A percentile compares a stretch with the other conserved stretches of the same genome.
These are phyloP conservation scores for Eupithecia insigniata DNA, from an alignment of 2,888 invertebrate species.

Conservation along the genomic window DNA sequence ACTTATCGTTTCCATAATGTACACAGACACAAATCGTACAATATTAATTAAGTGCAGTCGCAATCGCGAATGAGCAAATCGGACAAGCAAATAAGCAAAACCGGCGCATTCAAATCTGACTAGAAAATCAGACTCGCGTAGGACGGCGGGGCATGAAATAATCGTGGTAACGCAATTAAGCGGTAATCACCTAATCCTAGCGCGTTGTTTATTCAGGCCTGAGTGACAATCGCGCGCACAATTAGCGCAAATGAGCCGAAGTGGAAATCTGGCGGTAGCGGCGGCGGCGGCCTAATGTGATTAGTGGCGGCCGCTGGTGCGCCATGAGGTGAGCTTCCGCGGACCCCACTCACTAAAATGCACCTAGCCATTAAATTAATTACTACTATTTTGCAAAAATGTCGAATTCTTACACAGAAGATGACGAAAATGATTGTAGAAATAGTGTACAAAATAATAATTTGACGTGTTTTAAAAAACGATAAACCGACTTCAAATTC, in stretches of 20 bases:
- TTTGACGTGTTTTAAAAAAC: too few species aligned
- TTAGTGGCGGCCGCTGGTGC: conserved; percentile 73
- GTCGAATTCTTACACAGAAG: not conserved
- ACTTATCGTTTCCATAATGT: conserved; percentile 26
- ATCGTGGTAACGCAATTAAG: conserved; percentile 82
- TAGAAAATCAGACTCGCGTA: conserved; percentile 78
- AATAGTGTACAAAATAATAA: too few species aligned
- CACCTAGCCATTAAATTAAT: conserved; percentile 16
- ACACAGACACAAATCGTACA: conserved; percentile 36
- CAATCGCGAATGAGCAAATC: conserved; percentile 46
- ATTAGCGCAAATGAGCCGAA: conserved; percentile 84
- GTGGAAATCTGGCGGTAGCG: conserved; percentile 81
- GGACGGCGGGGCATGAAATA: conserved; percentile 77
- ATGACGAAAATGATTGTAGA: not conserved
- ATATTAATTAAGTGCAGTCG: conserved; percentile 45
- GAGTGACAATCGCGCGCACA: conserved; percentile 84
- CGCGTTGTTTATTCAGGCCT: conserved; percentile 83
- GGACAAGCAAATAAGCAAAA: conserved; percentile 58
- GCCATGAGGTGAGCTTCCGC: conserved; percentile 56
- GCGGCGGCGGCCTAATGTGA: conserved; percentile 67
- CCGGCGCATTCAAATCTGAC: conserved; percentile 74
- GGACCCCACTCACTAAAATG: conserved; percentile 35
- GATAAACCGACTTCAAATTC: too few species aligned
- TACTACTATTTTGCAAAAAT: not conserved
- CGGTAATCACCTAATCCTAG: conserved; percentile 84